Evolutionary conservation across 2,888 invertebrate genomes (phyloP).

Genomic region (Pseudococcus longispinus): DNA sequence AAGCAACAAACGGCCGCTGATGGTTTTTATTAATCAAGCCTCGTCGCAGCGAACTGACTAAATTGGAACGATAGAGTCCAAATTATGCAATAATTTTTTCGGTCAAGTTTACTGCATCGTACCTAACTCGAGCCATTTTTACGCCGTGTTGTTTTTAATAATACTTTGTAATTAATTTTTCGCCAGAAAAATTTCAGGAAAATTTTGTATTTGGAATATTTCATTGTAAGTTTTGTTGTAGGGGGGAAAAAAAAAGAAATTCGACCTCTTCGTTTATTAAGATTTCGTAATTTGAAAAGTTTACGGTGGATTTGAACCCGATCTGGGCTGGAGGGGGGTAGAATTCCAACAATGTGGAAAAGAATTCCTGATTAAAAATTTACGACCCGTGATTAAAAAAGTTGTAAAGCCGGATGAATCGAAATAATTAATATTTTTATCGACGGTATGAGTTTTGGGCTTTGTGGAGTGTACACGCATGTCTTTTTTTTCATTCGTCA

Average conservation of each 20-base stretch:
- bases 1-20: background rate
- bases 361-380: constrained; percentile 44
- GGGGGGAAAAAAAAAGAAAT: background rate
- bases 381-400: constrained; percentile 22
- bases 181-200: background rate
- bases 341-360: constrained; percentile 23
- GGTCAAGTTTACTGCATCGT: background rate
- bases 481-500: background rate
- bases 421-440: background rate
- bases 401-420: background rate
- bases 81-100: background rate
- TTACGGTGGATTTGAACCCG: background rate
- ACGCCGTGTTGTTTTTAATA: background rate
- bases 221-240: background rate
- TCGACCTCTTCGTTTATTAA: background rate
- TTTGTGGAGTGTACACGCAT: too few species aligned
- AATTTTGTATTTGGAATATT: background rate
- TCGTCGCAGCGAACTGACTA: background rate
- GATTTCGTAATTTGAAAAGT: background rate
- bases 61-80: background rate
- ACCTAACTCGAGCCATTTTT: background rate
- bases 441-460: background rate
- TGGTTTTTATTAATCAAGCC: background rate
- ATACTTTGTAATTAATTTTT: background rate
- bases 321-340: background rate